phyloP scores from a whole-genome alignment of 2,113 vertebrate genomes.

The Nibea coibor region DNA sequence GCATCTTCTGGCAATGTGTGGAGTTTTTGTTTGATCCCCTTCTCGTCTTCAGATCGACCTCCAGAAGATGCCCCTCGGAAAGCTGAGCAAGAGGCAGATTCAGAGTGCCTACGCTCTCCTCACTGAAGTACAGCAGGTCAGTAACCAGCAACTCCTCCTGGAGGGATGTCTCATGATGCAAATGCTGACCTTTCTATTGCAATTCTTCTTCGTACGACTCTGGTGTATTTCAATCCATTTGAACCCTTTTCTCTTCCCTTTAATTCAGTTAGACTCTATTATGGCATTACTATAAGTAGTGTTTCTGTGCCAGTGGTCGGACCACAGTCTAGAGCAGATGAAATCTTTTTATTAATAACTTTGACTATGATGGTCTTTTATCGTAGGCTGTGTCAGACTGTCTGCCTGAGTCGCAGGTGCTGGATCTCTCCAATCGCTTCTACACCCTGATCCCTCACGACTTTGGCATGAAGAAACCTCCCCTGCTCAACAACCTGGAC shows the following conservation, averaged over 20 bases:
- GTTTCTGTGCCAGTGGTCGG: background rate
- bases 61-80: slow-evolving; percentile 98
- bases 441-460: slow-evolving; percentile 98
- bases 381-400: slow-evolving; percentile 89
- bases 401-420: slow-evolving; percentile 88
- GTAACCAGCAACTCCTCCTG: slow-evolving; percentile 24
- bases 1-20: background rate
- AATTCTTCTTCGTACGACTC: background rate
- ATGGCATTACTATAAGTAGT: background rate
- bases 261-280: background rate
- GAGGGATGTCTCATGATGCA: background rate
- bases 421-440: slow-evolving; percentile 98
- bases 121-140: slow-evolving; percentile 95
- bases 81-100: slow-evolving; percentile 97
- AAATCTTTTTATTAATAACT: background rate
- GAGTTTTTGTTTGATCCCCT: background rate
- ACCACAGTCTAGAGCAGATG: background rate
- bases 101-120: slow-evolving; percentile 97
- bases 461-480: slow-evolving; percentile 99
- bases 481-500: slow-evolving; percentile 91
- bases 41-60: slow-evolving; percentile 92
- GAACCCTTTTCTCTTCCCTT: background rate
- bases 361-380: background rate
- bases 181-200: background rate
- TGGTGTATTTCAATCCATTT: background rate